Base-by-base conservation (phyloP, 1,140 invertebrate species). In the Yoshiicerus persimilis region DNA sequence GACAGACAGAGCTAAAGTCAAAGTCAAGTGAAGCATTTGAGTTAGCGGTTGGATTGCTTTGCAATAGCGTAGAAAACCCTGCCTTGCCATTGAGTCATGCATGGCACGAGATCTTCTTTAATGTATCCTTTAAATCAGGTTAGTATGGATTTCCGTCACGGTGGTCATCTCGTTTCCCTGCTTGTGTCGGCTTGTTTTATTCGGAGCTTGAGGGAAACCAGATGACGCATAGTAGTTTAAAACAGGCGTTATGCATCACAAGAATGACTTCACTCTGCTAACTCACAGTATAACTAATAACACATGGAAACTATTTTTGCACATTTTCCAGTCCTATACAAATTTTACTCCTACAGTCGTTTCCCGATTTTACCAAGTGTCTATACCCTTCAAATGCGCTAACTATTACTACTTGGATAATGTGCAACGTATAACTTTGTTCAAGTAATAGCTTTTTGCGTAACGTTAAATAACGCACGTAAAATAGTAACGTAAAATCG, bases 121-220 rank as follows among this genome's bases (percentile, higher is more conserved):
- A 80, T 80, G 75, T 80, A 80, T 80, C 75, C 34, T 80, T 80
- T 80, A 80, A 80, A 80, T 80, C 75, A 80, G 75, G 75, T 80
- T 80, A 80, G 75, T 80, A 80, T 80, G 75, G 75, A 80, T 80
- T 80, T 80, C 75, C 75, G 75, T 80, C 75, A 32, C 75, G 34
- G 75, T 80, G 75, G 75, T 80, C 75, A 80, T 34, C 30, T 34
- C 75, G 6, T 36, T 80, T 16, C 47, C 10, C 16, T 13, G 30
- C 75, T 23, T 13, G 27, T 75, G 80, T 84, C 39, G 36, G 39
- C 36, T 84, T 27, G 47, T 84, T 84, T 84, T 84, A 84, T 84
- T 47, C 16, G 83, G 30, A 84, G 38, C 39, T 47, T 84, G 83
- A 84, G 83, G 83, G 83, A 84, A 84, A 47, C 39, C 83, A 84